These are phyloP conservation scores for Tetropium fuscum DNA, from an alignment of 2,888 invertebrate genomes.

Conservation along the genomic window DNA sequence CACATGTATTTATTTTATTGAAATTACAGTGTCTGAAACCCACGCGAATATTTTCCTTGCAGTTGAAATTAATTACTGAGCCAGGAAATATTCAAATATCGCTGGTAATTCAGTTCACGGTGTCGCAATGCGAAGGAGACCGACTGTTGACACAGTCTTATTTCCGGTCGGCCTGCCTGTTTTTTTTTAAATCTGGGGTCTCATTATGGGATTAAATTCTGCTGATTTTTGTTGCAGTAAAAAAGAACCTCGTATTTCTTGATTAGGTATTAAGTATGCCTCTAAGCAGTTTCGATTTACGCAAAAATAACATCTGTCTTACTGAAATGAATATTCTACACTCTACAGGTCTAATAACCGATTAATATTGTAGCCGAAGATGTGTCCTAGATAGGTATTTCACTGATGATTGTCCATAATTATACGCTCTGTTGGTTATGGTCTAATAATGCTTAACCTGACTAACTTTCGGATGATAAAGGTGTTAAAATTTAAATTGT, in stretches of 20 bases:
- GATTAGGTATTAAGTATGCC: too few species aligned
- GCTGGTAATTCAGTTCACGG: neutral
- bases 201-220: too few species aligned
- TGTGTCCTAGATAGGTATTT: too few species aligned
- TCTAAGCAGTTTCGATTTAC: too few species aligned
- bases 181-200: too few species aligned
- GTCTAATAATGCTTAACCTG: conserved; percentile 3
- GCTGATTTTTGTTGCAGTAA: too few species aligned
- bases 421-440: conserved; percentile 20
- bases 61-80: conserved; percentile 11
- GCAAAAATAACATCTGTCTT: too few species aligned
- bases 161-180: too few species aligned
- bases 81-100: conserved; percentile 5
- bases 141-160: neutral
- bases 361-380: too few species aligned
- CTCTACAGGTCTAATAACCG: too few species aligned
- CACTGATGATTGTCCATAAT: conserved; percentile 2
- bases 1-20: conserved; percentile 6
- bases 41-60: conserved; percentile 13
- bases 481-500: conserved; percentile 10
- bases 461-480: neutral
- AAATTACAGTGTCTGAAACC: conserved; percentile 11
- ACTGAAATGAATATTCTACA: too few species aligned
- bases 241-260: too few species aligned
- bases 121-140: neutral